Conservation (phyloP, 2,797 vertebrate species). For the Morus bassanus region DNA sequence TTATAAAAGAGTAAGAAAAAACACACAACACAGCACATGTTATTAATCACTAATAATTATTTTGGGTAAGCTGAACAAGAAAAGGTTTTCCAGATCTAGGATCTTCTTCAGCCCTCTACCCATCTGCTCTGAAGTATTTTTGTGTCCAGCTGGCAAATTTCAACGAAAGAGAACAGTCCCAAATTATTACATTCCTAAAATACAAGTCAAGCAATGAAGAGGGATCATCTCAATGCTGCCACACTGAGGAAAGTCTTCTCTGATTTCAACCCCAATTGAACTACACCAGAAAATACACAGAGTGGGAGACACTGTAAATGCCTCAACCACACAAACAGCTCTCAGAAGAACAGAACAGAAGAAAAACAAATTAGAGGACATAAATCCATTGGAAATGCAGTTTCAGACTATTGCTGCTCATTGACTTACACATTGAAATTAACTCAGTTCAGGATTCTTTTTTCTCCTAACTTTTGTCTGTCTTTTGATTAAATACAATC, state of each 20-base stretch:
- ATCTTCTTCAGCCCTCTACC: background rate
- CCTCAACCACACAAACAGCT: background rate
- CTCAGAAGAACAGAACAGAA: background rate
- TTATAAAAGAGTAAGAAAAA: background rate
- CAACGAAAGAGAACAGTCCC: background rate
- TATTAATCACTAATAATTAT: background rate
- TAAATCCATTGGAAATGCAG: background rate
- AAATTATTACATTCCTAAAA: background rate
- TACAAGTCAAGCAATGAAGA: background rate
- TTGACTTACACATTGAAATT: background rate
- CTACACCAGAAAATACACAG: background rate
- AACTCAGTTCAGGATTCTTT: background rate
- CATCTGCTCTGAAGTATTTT: background rate
- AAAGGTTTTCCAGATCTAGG: background rate
- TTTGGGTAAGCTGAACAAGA: background rate
- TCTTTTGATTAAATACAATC: no score
- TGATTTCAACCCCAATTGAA: background rate
- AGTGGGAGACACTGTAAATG: background rate
- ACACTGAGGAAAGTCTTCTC: background rate
- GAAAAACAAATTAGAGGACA: background rate
- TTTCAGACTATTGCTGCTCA: background rate
- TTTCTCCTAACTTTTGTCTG: background rate
- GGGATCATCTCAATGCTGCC: background rate
- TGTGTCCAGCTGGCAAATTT: background rate
- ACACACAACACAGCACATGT: rapidly evolving